phyloP scores from a whole-genome alignment of 2,113 vertebrate species.

The Callionymus lyra region DNA sequence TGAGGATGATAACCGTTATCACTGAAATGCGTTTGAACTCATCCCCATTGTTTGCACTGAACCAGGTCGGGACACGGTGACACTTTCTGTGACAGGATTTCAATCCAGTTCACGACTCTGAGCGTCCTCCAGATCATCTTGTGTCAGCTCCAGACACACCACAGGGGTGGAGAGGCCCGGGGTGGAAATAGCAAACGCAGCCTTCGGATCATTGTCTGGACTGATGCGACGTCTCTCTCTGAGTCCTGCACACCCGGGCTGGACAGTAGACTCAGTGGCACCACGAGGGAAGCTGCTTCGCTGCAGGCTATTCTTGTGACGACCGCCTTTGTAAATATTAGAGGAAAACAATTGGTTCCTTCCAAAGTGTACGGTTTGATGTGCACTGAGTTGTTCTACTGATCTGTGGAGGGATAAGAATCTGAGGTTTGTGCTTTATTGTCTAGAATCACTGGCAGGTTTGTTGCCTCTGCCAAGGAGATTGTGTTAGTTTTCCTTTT shows the following conservation, averaged over 20 bases:
- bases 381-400: too few species aligned
- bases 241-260: constrained; percentile 25
- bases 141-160: too few species aligned
- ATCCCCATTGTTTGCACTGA: constrained; percentile 17
- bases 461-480: too few species aligned
- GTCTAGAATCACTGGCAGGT: too few species aligned
- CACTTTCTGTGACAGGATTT: too few species aligned
- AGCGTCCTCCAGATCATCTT: constrained; percentile 10
- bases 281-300: constrained; percentile 37
- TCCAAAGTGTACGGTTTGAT: neutral
- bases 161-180: constrained; percentile 19
- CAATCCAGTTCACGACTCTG: constrained; percentile 19
- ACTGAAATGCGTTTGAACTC: neutral
- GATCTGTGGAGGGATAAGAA: too few species aligned
- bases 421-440: neutral
- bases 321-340: constrained; percentile 1
- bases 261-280: constrained; percentile 55
- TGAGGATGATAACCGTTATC: too few species aligned
- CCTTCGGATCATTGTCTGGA: constrained; percentile 42
- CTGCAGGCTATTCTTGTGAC: constrained; percentile 17
- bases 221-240: constrained; percentile 40
- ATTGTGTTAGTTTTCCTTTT: too few species aligned
- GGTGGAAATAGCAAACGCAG: constrained; percentile 48
- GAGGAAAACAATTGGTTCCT: neutral
- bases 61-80: constrained; percentile 1